Conservation (phyloP, 2,113 vertebrate genomes). For the Eulemur macaco region DNA sequence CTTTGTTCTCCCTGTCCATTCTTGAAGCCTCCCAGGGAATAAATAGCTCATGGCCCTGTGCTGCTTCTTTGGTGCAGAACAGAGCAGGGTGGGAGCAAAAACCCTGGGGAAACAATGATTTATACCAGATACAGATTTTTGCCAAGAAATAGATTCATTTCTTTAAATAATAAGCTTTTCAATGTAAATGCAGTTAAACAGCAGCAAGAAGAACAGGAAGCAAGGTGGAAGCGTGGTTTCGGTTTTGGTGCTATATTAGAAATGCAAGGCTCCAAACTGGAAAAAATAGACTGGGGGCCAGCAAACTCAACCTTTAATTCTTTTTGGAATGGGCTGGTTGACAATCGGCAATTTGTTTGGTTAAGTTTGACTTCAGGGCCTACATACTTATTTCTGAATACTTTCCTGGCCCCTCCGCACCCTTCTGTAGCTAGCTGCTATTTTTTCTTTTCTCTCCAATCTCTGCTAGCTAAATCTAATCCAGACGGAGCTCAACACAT, state of each 20-base stretch:
- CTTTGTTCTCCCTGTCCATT: background rate
- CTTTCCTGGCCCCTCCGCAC: background rate
- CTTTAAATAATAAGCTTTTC: background rate
- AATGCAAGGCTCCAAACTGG: background rate
- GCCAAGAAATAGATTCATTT: background rate
- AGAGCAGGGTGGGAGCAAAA: background rate
- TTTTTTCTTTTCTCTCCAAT: background rate
- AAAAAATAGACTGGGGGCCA: background rate
- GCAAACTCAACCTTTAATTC: fast-evolving
- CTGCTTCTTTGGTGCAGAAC: background rate
- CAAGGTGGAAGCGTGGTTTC: background rate
- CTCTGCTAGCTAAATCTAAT: background rate
- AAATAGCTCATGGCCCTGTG: background rate
- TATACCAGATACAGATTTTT: background rate
- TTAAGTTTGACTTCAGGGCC: background rate
- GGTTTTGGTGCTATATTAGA: background rate
- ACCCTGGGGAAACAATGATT: background rate
- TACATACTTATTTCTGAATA: background rate
- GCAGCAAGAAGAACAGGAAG: background rate
- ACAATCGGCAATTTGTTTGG: background rate
- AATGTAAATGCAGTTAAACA: background rate
- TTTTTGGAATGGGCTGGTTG: background rate
- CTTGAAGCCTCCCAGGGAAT: background rate
- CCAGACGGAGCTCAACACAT: background rate
- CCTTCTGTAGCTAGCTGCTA: background rate